Evolutionary conservation across 1,140 invertebrate species (phyloP).

Genomic region (Sarcophaga peregrina): DNA sequence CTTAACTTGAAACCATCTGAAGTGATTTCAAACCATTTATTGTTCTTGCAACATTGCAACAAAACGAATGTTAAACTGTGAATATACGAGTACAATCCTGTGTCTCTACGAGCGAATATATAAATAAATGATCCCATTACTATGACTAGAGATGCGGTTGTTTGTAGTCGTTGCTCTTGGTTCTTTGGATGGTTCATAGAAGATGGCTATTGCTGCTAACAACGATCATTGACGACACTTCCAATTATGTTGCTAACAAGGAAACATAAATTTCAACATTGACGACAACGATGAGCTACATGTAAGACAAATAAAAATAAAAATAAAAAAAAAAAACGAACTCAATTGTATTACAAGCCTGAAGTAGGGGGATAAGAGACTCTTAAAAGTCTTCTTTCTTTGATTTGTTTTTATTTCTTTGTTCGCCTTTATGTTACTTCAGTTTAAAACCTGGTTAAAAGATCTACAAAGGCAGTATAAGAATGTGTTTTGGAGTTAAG

Average conservation of each 20-base stretch:
- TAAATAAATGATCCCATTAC: neutral
- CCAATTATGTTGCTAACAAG: conserved; percentile 48
- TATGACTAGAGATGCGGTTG: conserved; percentile 37
- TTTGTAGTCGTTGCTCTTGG: conserved; percentile 20
- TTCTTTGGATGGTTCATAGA: conserved; percentile 1
- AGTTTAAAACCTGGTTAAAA: conserved; percentile 17
- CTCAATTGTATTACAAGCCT: neutral
- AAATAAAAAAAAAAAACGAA: neutral
- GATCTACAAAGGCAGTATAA: neutral
- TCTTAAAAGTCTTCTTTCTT: neutral
- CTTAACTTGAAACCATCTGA: conserved; percentile 31
- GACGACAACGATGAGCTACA: conserved; percentile 42
- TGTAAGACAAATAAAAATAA: neutral
- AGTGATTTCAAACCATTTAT: conserved; percentile 26
- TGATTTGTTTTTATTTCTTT: conserved; percentile 34
- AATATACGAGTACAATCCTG: conserved; percentile 35
- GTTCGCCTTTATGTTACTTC: neutral
- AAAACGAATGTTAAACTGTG: conserved; percentile 31
- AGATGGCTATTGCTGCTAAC: conserved; percentile 41
- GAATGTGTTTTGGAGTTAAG: conserved; percentile 30
- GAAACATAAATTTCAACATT: conserved; percentile 47
- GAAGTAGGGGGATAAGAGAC: neutral
- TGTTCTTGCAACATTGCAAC: conserved; percentile 11
- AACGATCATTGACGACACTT: conserved; percentile 47
- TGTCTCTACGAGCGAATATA: neutral